Conservation (phyloP, 2,888 invertebrate genomes). For the Lypha dubia region DNA sequence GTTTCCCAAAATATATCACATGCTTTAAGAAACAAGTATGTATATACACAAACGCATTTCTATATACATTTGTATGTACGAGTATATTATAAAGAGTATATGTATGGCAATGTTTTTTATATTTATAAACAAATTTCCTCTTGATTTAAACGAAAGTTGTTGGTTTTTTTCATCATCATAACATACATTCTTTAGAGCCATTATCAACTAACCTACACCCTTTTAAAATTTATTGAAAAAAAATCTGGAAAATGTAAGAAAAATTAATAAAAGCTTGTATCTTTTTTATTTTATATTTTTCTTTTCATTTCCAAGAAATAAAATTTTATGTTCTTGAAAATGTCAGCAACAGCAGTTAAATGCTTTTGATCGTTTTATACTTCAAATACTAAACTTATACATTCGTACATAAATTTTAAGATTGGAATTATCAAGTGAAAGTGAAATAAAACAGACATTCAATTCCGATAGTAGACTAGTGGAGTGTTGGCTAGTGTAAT, state of each 20-base stretch:
- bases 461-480: neutral
- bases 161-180: slow-evolving; percentile 6
- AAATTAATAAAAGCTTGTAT: neutral
- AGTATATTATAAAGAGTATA: neutral
- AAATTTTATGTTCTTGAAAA: slow-evolving; percentile 66
- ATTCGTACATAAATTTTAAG: neutral
- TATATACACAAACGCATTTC: neutral
- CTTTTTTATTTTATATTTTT: slow-evolving; percentile 9
- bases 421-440: neutral
- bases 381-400: slow-evolving; percentile 20
- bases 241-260: neutral
- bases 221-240: slow-evolving; percentile 4
- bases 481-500: neutral
- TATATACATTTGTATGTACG: neutral
- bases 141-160: neutral
- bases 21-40: neutral
- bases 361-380: neutral
- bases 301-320: slow-evolving; percentile 47
- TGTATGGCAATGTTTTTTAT: neutral
- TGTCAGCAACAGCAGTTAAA: slow-evolving; percentile 60
- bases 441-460: neutral
- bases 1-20: slow-evolving; percentile 33
- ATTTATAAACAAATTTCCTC: neutral
- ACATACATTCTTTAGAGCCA: slow-evolving; percentile 34
- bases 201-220: slow-evolving; percentile 9